phyloP scores from a whole-genome alignment of 2,113 vertebrate species.

The Columba janthina region DNA sequence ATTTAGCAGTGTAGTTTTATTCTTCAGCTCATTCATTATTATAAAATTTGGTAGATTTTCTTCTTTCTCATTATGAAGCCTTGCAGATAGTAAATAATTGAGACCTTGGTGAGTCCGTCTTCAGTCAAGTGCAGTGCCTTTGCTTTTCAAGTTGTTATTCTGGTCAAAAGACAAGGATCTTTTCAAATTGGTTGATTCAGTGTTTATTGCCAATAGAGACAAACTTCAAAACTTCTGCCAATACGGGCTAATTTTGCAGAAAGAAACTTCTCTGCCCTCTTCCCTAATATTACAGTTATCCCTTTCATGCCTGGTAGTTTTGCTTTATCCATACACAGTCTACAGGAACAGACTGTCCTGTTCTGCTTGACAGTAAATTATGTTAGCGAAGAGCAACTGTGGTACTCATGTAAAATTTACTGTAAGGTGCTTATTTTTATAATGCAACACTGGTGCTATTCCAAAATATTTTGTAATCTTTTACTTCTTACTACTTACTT shows the following conservation, averaged over 20 bases:
- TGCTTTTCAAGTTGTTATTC: neutral
- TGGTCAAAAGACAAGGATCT: neutral
- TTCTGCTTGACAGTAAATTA: neutral
- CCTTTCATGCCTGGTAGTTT: neutral
- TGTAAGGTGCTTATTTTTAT: neutral
- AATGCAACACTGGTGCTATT: neutral
- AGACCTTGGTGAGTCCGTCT: neutral
- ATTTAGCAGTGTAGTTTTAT: neutral
- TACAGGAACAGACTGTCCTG: neutral
- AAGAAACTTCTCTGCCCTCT: neutral
- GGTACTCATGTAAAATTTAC: neutral
- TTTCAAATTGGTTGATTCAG: neutral
- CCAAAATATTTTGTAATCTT: neutral
- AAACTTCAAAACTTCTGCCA: neutral
- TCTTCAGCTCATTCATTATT: neutral
- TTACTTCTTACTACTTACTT: neutral
- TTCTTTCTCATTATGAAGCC: neutral
- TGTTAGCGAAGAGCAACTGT: neutral
- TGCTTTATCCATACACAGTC: neutral
- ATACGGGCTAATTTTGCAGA: neutral
- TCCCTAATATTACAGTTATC: neutral
- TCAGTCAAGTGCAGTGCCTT: neutral
- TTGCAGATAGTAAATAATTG: neutral
- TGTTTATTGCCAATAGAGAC: neutral
- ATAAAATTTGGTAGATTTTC: neutral